phyloP scores from a whole-genome alignment of 2,888 invertebrate species.

The Cremastinae sp. region DNA sequence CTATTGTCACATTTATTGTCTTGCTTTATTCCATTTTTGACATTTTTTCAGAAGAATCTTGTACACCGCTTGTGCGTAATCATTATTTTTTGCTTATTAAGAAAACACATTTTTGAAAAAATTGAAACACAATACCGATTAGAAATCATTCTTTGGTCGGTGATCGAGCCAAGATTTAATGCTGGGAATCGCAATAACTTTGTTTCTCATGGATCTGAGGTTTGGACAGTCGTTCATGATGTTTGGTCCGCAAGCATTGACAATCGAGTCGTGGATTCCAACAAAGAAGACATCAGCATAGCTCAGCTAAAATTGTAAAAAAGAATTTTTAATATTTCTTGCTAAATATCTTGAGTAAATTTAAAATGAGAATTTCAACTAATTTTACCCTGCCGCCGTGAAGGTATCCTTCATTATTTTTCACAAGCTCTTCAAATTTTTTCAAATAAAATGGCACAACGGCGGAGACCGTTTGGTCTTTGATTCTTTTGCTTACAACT shows the following conservation, averaged over 20 bases:
- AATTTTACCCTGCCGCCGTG: constrained; percentile 70
- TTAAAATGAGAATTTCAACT: not conserved
- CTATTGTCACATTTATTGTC: too few relatives aligned
- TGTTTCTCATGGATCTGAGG: constrained; percentile 69
- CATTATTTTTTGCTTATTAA: too few relatives aligned
- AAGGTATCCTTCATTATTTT: constrained; percentile 73
- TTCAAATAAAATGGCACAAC: constrained; percentile 72
- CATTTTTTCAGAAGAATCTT: too few relatives aligned
- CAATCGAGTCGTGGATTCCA: constrained; percentile 70
- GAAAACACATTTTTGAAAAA: too few relatives aligned
- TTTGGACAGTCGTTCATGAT: constrained; percentile 68
- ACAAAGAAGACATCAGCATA: constrained; percentile 76
- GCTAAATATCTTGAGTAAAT: not conserved
- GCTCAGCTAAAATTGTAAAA: constrained; percentile 72
- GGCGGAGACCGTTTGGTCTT: constrained; percentile 65
- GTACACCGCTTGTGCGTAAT: too few relatives aligned
- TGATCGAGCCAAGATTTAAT: constrained; percentile 70
- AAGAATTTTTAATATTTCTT: too few relatives aligned
- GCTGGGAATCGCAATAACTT: constrained; percentile 67
- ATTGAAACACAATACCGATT: too few relatives aligned
- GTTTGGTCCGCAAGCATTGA: constrained; percentile 66
- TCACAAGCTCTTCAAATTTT: constrained; percentile 70
- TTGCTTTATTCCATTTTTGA: too few relatives aligned
- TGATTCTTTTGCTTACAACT: constrained; percentile 66
- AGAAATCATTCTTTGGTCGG: constrained; percentile 68